These are phyloP conservation scores for Thaleichthys pacificus DNA, from an alignment of 2,797 vertebrate species.

Conservation along the genomic window DNA sequence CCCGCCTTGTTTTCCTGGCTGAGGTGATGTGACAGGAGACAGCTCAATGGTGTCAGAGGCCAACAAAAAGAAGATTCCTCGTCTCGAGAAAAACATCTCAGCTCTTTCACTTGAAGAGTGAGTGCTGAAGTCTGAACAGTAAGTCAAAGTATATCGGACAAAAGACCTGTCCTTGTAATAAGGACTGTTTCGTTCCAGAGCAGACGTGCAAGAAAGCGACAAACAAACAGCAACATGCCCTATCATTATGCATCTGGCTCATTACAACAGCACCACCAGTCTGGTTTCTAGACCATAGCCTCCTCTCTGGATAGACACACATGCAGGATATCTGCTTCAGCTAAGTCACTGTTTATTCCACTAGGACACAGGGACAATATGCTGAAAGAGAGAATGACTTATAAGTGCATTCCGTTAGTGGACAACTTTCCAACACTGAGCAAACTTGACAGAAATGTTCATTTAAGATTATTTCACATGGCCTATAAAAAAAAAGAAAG, in stretches of 20 bases:
- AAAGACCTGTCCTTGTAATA: conserved; percentile 47
- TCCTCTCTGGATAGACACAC: background rate
- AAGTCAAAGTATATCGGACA: conserved; percentile 49
- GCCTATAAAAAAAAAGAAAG: background rate
- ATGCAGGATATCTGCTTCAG: background rate
- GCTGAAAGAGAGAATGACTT: background rate
- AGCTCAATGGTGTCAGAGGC: conserved; percentile 56
- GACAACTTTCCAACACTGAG: conserved; percentile 2
- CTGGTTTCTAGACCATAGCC: background rate
- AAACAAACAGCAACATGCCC: no score
- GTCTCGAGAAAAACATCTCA: conserved; percentile 41
- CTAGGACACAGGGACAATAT: conserved; percentile 15
- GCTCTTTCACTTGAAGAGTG: conserved; percentile 48
- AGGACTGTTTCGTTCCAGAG: conserved; percentile 48
- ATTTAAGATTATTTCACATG: conserved; percentile 18
- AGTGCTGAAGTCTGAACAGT: conserved; percentile 52
- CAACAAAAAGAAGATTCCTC: conserved; percentile 18
- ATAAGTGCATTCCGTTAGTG: background rate
- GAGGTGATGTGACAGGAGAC: conserved; percentile 40
- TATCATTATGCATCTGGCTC: background rate
- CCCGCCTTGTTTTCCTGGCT: conserved; percentile 7
- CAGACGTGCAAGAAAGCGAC: conserved; percentile 56
- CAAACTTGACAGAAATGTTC: conserved; percentile 7
- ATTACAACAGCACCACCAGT: background rate
- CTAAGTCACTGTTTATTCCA: conserved; percentile 26